These are phyloP conservation scores for Darevskia mixta DNA, from an alignment of 2,797 vertebrate species.

Conservation along the genomic window DNA sequence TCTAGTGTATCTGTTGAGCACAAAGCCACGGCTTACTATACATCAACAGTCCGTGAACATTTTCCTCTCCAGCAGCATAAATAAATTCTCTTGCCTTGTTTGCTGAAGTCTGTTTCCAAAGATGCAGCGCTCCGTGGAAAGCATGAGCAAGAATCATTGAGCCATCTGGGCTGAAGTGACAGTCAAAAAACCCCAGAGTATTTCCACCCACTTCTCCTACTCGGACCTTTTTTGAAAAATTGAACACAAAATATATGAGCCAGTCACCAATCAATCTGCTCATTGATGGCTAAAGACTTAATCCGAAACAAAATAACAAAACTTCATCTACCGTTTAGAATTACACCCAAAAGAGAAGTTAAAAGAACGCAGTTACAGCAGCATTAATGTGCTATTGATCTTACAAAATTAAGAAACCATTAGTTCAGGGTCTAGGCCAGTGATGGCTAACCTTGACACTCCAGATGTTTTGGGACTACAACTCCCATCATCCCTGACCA, in stretches of 20 bases:
- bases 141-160: conserved; percentile 92
- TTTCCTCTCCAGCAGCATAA: not conserved
- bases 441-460: no score
- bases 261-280: not conserved
- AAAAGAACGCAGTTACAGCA: not conserved
- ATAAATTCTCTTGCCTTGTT: conserved; percentile 78
- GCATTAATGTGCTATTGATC: not conserved
- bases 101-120: conserved; percentile 86
- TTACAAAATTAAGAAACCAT: not conserved
- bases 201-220: conserved; percentile 98
- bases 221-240: conserved; percentile 85
- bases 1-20: not conserved
- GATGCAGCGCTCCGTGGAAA: conserved; percentile 95
- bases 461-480: no score
- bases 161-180: conserved; percentile 93
- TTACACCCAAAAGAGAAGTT: not conserved
- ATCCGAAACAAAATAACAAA: not conserved
- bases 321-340: not conserved
- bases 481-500: no score
- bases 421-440: not conserved
- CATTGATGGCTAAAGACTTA: not conserved
- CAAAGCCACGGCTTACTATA: not conserved
- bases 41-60: not conserved
- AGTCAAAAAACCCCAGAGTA: conserved; percentile 95
- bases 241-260: conserved; percentile 52